Conservation (phyloP, 2,113 vertebrate genomes). For the Ariopsis seemanni region DNA sequence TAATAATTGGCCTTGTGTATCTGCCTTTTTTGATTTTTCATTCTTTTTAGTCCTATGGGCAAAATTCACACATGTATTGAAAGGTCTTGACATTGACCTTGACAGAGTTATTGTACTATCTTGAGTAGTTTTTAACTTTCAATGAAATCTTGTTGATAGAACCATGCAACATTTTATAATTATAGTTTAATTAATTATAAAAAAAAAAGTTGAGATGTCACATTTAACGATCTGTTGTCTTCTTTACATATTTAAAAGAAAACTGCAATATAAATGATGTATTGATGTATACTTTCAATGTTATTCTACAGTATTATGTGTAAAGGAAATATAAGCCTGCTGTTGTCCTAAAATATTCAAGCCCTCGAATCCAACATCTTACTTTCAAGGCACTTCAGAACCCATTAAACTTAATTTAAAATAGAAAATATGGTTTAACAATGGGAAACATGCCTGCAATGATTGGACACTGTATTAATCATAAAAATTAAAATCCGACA, state of each 20-base stretch:
- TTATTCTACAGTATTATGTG: neutral
- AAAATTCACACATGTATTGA: neutral
- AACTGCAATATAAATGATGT: neutral
- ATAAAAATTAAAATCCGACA: neutral
- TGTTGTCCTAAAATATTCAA: too few species aligned
- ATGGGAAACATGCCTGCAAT: neutral
- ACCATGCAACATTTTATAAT: neutral
- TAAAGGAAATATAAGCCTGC: neutral
- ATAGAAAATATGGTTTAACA: neutral
- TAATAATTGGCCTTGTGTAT: neutral
- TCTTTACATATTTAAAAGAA: neutral
- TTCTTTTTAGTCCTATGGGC: neutral
- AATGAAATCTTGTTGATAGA: neutral
- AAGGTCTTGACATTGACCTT: neutral
- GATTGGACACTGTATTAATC: neutral
- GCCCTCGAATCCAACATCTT: neutral
- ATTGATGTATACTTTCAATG: neutral
- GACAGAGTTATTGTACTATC: neutral
- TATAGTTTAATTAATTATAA: too few species aligned
- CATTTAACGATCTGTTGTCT: neutral
- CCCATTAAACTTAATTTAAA: neutral
- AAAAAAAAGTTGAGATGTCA: neutral
- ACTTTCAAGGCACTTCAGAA: neutral
- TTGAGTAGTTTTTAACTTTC: neutral
- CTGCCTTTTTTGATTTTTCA: neutral